phyloP scores from a whole-genome alignment of 2,797 vertebrate species.

The Cottoperca gobio region DNA sequence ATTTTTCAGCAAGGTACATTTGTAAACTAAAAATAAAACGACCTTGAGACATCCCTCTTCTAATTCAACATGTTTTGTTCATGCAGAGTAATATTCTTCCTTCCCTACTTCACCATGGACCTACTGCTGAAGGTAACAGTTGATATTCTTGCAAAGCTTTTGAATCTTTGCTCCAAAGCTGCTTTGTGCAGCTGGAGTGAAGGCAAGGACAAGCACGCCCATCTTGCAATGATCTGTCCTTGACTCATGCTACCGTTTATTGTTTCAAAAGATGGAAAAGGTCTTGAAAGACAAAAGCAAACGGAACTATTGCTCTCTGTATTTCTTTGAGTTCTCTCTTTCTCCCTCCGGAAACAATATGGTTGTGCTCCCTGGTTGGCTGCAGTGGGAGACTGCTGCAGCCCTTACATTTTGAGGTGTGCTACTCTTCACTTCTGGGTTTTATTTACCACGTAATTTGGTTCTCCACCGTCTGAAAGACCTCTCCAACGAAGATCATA shows the following conservation, averaged over 20 bases:
- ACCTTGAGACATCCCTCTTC: constrained; percentile 60
- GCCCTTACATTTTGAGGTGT: constrained; percentile 34
- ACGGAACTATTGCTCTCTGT: constrained; percentile 30
- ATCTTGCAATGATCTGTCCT: constrained; percentile 55
- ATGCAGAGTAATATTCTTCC: constrained; percentile 51
- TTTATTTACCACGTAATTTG: constrained; percentile 54
- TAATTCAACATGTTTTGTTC: constrained; percentile 54
- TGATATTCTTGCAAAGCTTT: constrained; percentile 60
- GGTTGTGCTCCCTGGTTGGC: not conserved
- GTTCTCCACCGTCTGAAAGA: constrained; percentile 50
- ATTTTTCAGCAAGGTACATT: constrained; percentile 32
- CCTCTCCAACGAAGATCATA: constrained; percentile 36
- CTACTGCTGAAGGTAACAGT: constrained; percentile 54
- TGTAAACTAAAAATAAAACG: constrained; percentile 23
- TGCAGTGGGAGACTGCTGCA: constrained; percentile 30
- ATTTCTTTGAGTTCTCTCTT: constrained; percentile 39
- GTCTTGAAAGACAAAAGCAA: constrained; percentile 39
- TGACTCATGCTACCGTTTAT: constrained; percentile 57
- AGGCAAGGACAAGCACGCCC: constrained; percentile 45
- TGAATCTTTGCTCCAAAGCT: constrained; percentile 54
- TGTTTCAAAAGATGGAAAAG: constrained; percentile 58
- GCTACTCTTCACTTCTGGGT: constrained; percentile 33
- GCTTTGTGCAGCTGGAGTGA: constrained; percentile 42
- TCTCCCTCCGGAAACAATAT: constrained; percentile 30
- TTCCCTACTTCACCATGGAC: constrained; percentile 33